Conservation (phyloP, 2,797 vertebrate genomes). For the Tadarida brasiliensis region DNA sequence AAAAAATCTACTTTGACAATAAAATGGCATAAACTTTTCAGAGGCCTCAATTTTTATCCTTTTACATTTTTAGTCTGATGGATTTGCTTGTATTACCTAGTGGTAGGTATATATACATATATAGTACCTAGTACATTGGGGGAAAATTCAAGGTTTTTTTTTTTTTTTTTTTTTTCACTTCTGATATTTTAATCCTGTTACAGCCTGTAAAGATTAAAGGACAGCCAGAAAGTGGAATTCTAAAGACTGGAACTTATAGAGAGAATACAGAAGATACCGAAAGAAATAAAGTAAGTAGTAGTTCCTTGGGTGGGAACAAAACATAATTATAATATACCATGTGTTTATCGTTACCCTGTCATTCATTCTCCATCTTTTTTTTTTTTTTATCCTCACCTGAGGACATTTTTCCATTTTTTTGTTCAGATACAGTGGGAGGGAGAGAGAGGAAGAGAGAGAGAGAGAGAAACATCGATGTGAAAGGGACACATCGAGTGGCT, state of each 20-base stretch:
- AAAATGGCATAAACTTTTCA: conserved; percentile 1
- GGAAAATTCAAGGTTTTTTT: background rate
- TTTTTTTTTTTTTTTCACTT: background rate
- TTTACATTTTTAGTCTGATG: background rate
- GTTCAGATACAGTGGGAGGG: too few relatives aligned
- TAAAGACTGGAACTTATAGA: conserved; percentile 86
- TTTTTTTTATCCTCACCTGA: too few relatives aligned
- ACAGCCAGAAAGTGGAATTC: conserved; percentile 86
- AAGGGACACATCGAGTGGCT: too few relatives aligned
- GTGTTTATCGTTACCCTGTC: conserved; percentile 11
- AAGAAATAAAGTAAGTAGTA: conserved; percentile 88
- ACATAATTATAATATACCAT: conserved; percentile 21
- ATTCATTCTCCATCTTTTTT: conserved; percentile 57
- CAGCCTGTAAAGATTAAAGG: conserved; percentile 86
- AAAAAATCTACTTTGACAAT: background rate
- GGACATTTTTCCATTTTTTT: too few relatives aligned
- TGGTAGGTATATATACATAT: background rate
- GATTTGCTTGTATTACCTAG: conserved; percentile 41
- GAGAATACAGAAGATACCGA: conserved; percentile 87
- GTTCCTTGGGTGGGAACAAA: conserved; percentile 60
- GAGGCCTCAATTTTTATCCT: background rate
- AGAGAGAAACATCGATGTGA: too few relatives aligned
- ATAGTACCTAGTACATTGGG: background rate
- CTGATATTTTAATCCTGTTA: conserved; percentile 78
- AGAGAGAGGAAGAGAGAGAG: too few relatives aligned